Evolutionary conservation across 64 coral and sea anemone species (phyloP).

Genomic region (Dendrophyllia cribrosa): DNA sequence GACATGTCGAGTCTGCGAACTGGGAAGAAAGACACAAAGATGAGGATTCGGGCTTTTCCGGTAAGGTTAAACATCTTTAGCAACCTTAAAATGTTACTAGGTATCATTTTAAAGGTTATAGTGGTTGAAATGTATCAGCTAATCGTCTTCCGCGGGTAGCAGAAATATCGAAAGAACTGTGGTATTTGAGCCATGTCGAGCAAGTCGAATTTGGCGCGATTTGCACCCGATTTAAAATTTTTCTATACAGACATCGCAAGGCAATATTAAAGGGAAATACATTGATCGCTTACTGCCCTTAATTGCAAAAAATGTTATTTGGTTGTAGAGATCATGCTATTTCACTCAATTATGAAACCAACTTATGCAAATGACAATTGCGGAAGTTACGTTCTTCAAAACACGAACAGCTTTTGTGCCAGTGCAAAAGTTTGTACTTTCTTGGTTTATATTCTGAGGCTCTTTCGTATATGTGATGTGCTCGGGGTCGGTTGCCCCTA

Average conservation of each 20-base stretch:
- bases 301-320: too few relatives aligned
- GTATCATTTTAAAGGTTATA: background rate
- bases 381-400: too few relatives aligned
- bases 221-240: background rate
- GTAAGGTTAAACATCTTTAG: conserved; percentile 67
- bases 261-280: background rate
- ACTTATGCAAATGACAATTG: too few relatives aligned
- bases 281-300: background rate
- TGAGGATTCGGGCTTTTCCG: conserved; percentile 99
- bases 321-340: too few relatives aligned
- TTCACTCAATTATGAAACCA: background rate
- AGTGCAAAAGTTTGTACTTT: too few relatives aligned
- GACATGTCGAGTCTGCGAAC: conserved; percentile 86
- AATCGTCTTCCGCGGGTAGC: background rate
- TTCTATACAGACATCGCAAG: background rate
- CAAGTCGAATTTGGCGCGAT: conserved; percentile 25
- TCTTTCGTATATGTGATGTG: too few relatives aligned
- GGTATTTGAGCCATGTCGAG: background rate
- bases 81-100: too few relatives aligned
- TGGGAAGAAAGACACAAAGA: conserved; percentile 96
- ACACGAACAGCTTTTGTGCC: too few relatives aligned
- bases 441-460: too few relatives aligned
- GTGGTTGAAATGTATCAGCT: background rate
- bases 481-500: too few relatives aligned
- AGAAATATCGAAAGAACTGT: background rate